Conservation (phyloP, 2,797 vertebrate genomes). For the Sebastes vulpes region DNA sequence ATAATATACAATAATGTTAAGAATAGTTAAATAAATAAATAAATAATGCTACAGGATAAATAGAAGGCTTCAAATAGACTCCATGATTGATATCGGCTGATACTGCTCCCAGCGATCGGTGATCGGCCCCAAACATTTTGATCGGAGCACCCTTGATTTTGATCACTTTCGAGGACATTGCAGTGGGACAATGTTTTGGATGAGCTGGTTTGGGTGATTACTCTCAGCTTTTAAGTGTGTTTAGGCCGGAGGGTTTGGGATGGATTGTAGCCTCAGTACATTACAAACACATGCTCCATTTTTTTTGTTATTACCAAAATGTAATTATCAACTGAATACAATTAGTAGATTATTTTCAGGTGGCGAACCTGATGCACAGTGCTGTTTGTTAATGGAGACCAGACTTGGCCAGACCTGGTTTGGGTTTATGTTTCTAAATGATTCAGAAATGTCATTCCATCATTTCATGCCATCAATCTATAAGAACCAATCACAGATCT, state of each 20-base stretch:
- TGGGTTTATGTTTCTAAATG: conserved; percentile 19
- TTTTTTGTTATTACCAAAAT: neutral
- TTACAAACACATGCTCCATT: neutral
- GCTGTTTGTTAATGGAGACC: neutral
- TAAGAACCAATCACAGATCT: conserved; percentile 15
- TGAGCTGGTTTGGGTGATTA: conserved; percentile 6
- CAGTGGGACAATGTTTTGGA: neutral
- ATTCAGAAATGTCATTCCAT: conserved; percentile 22
- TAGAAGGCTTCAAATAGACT: neutral
- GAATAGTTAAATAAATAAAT: neutral
- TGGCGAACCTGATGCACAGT: neutral
- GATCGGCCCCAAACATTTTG: neutral
- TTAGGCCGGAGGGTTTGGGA: neutral
- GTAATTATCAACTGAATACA: neutral
- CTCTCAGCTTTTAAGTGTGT: neutral
- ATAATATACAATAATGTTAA: rapidly evolving
- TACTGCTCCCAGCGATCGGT: neutral
- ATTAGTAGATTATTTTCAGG: neutral
- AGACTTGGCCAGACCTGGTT: neutral
- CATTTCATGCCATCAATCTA: conserved; percentile 20
- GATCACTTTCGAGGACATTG: too few species aligned
- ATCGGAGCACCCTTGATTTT: too few species aligned
- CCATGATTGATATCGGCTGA: neutral
- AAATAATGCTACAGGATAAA: neutral
- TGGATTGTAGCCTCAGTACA: neutral